Base-by-base conservation (phyloP, 2,797 vertebrate genomes). In the Danionella dracula region DNA sequence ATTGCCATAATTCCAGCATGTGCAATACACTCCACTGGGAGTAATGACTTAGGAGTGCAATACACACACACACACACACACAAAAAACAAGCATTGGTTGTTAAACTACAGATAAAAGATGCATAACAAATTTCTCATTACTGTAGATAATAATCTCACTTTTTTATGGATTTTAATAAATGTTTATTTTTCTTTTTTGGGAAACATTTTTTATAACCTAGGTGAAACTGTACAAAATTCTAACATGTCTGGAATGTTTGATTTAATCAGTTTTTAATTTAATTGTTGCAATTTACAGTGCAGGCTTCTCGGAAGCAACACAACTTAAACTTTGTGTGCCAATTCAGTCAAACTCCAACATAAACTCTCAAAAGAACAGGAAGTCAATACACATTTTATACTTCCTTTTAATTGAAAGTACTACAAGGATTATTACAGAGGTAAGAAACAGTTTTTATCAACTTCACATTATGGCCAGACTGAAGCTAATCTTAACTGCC, bases 401-500 rank as follows among this genome's bases (percentile, higher is more conserved):
- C n/a, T 51, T 51, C 40, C 46, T 35, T 31, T 15, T 31, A 11
- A 51, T 17, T 11, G 35, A 63, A 63, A 63, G 35, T 63, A 10
- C 8, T 42, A 51, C 46, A 51, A 40, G 50, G 37, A 9, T 9
- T 50, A 51, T 31, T 12, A 11, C 4, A 37, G 27, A 13, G 23
- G n/a, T n/a, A n/a, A n/a, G n/a, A n/a, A n/a, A n/a, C n/a, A n/a
- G n/a, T n/a, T n/a, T n/a, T n/a, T n/a, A n/a, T n/a, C n/a, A n/a
- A n/a, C n/a, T n/a, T n/a, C n/a, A n/a, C n/a, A n/a, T n/a, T n/a
- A n/a, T n/a, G n/a, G n/a, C n/a, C n/a, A n/a, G n/a, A n/a, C n/a
- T n/a, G n/a, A n/a, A n/a, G n/a, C n/a, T n/a, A n/a, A n/a, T n/a
- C n/a, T n/a, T n/a, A n/a, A n/a, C n/a, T n/a, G n/a, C n/a, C n/a